Conservation (phyloP, 2,113 vertebrate species). For the Pelodiscus sinensis region DNA sequence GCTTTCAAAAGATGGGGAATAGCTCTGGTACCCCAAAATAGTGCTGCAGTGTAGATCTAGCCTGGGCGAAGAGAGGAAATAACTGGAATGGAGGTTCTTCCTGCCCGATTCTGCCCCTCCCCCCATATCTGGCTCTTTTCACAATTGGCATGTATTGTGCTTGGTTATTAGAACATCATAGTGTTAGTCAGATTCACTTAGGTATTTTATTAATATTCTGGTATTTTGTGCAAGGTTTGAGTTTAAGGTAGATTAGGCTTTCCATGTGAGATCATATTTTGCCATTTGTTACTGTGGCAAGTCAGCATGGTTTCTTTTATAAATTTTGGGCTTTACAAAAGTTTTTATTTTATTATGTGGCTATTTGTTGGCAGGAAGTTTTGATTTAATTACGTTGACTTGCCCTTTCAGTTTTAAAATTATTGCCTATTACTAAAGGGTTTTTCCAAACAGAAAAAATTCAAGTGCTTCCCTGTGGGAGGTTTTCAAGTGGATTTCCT, state of each 20-base stretch:
- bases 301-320: not conserved
- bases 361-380: not conserved
- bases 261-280: not conserved
- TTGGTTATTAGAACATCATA: not conserved
- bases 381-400: not conserved
- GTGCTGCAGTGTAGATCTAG: no score
- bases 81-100: not conserved
- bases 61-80: no score
- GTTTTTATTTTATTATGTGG: not conserved
- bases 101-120: rapidly evolving
- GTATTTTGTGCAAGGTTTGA: not conserved
- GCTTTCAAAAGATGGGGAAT: no score
- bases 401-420: not conserved
- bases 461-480: not conserved
- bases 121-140: not conserved
- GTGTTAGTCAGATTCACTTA: not conserved
- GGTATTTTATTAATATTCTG: not conserved
- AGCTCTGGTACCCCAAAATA: no score
- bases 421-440: not conserved
- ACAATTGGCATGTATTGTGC: not conserved
- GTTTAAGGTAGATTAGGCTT: not conserved
- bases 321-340: not conserved
- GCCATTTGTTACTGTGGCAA: not conserved
- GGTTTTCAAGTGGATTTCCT: not conserved
- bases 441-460: not conserved